phyloP scores from a whole-genome alignment of 2,888 invertebrate species.

The Drosophila gaucha region DNA sequence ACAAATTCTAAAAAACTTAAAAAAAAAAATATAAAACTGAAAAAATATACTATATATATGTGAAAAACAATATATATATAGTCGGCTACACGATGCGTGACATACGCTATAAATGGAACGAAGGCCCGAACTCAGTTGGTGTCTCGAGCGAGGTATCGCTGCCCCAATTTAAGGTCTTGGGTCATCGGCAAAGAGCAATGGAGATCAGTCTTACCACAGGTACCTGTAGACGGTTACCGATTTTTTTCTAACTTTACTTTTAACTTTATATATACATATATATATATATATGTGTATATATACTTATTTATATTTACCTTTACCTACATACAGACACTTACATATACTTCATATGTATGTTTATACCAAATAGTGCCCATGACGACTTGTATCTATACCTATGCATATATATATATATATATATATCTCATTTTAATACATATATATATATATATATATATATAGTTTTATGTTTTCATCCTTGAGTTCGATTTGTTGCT shows the following conservation, averaged over 20 bases:
- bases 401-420: conserved; percentile 33
- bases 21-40: conserved; percentile 40
- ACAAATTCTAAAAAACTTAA: conserved; percentile 13
- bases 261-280: conserved; percentile 44
- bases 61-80: conserved; percentile 82
- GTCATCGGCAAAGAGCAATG: conserved; percentile 97
- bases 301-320: conserved; percentile 16
- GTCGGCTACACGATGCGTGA: conserved; percentile 99
- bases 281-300: conserved; percentile 15
- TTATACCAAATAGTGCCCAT: conserved; percentile 45
- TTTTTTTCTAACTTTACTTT: conserved; percentile 78
- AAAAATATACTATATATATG: conserved; percentile 40
- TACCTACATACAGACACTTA: conserved; percentile 18
- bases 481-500: conserved; percentile 49
- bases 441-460: conserved; percentile 10
- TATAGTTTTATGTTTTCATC: conserved; percentile 37
- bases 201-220: conserved; percentile 98
- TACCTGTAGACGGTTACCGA: conserved; percentile 88
- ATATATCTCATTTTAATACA: conserved; percentile 17
- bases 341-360: conserved; percentile 24
- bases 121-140: conserved; percentile 97
- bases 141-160: conserved; percentile 98
- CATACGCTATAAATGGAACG: conserved; percentile 99
- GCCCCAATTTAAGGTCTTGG: conserved; percentile 99
- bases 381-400: conserved; percentile 32